phyloP scores from a whole-genome alignment of 1,140 invertebrate genomes.

The Drosophila pseudoobscura region DNA sequence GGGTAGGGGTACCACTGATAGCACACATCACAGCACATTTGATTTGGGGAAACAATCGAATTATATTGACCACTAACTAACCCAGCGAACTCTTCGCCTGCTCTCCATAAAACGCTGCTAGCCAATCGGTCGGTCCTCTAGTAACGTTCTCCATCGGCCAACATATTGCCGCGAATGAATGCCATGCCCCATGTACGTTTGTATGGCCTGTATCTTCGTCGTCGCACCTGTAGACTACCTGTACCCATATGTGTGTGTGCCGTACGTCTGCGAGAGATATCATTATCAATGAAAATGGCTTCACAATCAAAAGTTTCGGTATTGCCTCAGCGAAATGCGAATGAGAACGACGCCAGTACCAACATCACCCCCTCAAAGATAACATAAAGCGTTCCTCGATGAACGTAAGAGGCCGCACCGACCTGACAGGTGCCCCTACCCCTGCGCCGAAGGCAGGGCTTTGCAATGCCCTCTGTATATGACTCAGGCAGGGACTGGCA shows the following conservation, averaged over 20 bases:
- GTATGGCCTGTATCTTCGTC: not conserved
- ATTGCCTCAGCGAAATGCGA: constrained; percentile 46
- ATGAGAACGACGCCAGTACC: constrained; percentile 46
- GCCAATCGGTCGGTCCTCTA: not conserved
- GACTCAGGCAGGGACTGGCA: no score
- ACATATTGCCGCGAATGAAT: constrained; percentile 18
- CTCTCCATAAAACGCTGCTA: constrained; percentile 32
- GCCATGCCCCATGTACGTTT: not conserved
- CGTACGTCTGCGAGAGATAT: constrained; percentile 48
- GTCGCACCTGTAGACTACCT: not conserved
- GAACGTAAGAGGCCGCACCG: no score
- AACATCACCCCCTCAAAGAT: constrained; percentile 36
- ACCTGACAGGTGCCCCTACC: no score
- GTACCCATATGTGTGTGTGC: constrained; percentile 2
- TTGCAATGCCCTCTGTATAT: no score
- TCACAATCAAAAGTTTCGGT: constrained; percentile 59
- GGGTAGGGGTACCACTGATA: constrained; percentile 9
- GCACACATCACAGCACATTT: constrained; percentile 1
- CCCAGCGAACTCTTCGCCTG: constrained; percentile 38
- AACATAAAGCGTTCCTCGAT: constrained; percentile 11
- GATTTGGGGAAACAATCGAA: constrained; percentile 7
- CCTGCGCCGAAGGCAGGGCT: no score
- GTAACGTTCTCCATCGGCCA: constrained; percentile 15
- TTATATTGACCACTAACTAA: constrained; percentile 41
- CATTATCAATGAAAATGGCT: constrained; percentile 67